Conservation (phyloP, 2,888 invertebrate species). For the Notodonta ziczac region DNA sequence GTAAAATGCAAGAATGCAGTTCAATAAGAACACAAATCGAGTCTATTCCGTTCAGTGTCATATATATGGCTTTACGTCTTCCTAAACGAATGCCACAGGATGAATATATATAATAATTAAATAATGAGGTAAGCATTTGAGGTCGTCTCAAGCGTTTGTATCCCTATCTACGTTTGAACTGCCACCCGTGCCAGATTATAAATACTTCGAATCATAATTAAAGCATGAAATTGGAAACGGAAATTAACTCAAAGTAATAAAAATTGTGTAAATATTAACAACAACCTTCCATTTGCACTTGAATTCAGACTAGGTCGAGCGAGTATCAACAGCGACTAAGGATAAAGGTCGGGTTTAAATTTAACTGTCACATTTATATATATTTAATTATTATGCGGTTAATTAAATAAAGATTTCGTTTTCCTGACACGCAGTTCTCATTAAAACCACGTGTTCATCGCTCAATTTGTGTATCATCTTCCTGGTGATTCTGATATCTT, state of each 20-base stretch:
- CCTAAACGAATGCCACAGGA: slow-evolving; percentile 28
- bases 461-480: too few relatives aligned
- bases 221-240: too few relatives aligned
- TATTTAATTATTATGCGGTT: slow-evolving; percentile 52
- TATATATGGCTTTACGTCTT: slow-evolving; percentile 33
- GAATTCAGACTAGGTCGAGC: background rate
- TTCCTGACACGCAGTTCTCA: slow-evolving; percentile 18
- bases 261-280: too few relatives aligned
- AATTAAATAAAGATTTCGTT: slow-evolving; percentile 59
- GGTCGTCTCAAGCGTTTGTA: slow-evolving; percentile 37
- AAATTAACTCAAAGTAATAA: too few relatives aligned
- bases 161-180: slow-evolving; percentile 32
- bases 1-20: slow-evolving; percentile 40
- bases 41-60: slow-evolving; percentile 17
- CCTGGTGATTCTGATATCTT: too few relatives aligned
- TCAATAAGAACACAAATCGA: slow-evolving; percentile 23
- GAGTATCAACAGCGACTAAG: slow-evolving; percentile 18
- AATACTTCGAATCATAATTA: background rate
- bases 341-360: slow-evolving; percentile 48
- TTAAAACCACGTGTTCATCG: slow-evolving; percentile 2
- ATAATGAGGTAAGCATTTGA: slow-evolving; percentile 55
- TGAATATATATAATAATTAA: slow-evolving; percentile 24
- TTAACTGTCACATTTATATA: slow-evolving; percentile 43
- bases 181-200: slow-evolving; percentile 2
- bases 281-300: too few relatives aligned